A percentile compares a stretch with the other conserved stretches of the same genome.
phyloP scores from a whole-genome alignment of 2,113 vertebrate genomes.

The Rhipidura dahli region DNA sequence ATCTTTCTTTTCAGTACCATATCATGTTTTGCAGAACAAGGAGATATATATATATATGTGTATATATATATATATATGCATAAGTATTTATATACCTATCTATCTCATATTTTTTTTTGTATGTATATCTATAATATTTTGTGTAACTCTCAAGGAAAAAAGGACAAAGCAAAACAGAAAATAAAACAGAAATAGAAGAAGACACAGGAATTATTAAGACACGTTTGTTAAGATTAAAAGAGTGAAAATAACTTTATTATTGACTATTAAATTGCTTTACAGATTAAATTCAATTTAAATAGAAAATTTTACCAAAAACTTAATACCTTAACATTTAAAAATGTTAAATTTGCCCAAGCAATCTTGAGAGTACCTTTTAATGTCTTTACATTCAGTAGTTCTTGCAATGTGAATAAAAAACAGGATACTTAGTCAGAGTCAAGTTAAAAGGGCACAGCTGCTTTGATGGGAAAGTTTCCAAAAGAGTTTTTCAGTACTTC shows the following conservation, averaged over 20 bases:
- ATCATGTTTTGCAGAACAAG: not conserved
- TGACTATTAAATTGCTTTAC: not conserved
- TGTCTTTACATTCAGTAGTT: not conserved
- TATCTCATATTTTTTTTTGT: not conserved
- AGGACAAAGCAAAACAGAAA: not conserved
- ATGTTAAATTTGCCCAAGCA: fast-evolving
- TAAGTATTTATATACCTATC: not conserved
- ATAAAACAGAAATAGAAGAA: not conserved
- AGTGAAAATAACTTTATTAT: not conserved
- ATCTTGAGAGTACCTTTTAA: not conserved
- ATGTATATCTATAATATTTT: not conserved
- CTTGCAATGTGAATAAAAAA: not conserved
- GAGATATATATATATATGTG: not conserved
- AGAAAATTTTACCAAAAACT: not conserved
- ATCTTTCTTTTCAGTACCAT: not conserved
- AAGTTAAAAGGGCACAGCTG: not conserved
- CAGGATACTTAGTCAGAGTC: not conserved
- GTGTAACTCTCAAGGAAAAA: not conserved
- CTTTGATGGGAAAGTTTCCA: not conserved
- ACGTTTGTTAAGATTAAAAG: not conserved
- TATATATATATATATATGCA: too few species aligned
- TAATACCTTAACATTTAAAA: not conserved
- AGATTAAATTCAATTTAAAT: not conserved
- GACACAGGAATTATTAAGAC: not conserved
- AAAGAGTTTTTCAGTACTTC: not conserved